Percentiles rank a stretch among this genome's conserved stretches.
Evolutionary conservation across 2,113 vertebrate species (phyloP).

Genomic region (Syngnathus scovelli): DNA sequence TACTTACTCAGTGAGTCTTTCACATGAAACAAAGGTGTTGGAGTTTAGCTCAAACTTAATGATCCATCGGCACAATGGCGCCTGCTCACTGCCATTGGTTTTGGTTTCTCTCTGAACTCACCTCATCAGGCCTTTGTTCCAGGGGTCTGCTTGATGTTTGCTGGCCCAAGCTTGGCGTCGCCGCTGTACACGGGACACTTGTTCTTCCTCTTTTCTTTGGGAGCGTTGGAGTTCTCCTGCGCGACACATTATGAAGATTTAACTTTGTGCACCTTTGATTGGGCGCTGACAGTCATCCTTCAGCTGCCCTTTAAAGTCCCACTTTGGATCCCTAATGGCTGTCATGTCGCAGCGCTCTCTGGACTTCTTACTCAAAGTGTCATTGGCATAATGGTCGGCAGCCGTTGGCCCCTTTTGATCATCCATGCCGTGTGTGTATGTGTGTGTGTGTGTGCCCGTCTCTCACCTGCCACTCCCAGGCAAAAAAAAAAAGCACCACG

Average conservation of each 20-base stretch:
- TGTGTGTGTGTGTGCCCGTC: slow-evolving; percentile 56
- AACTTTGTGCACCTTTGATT: slow-evolving; percentile 76
- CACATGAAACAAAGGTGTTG: slow-evolving; percentile 40
- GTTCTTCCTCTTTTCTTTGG: slow-evolving; percentile 3
- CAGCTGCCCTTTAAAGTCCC: slow-evolving; percentile 79
- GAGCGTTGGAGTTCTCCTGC: slow-evolving; percentile 52
- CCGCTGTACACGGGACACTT: slow-evolving; percentile 69
- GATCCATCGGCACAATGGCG: slow-evolving; percentile 68
- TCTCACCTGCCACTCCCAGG: slow-evolving; percentile 64
- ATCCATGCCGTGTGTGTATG: slow-evolving; percentile 69
- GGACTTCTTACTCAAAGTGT: slow-evolving; percentile 82
- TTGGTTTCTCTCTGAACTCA: slow-evolving; percentile 44
- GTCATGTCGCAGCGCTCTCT: slow-evolving; percentile 77
- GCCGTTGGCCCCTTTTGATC: slow-evolving; percentile 79
- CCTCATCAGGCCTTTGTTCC: slow-evolving; percentile 70
- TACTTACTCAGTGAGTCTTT: slow-evolving; percentile 50
- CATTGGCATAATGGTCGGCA: slow-evolving; percentile 80
- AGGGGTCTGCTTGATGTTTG: slow-evolving; percentile 61
- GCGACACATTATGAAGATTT: slow-evolving; percentile 79
- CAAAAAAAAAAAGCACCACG: slow-evolving; percentile 57
- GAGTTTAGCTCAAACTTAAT: slow-evolving; percentile 66
- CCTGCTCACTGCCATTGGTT: slow-evolving; percentile 47
- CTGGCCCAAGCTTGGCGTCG: slow-evolving; percentile 43
- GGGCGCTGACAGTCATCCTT: slow-evolving; percentile 77
- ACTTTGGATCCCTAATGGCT: slow-evolving; percentile 81